phyloP scores from a whole-genome alignment of 2,888 invertebrate genomes.

The Synanthedon andrenaeformis region DNA sequence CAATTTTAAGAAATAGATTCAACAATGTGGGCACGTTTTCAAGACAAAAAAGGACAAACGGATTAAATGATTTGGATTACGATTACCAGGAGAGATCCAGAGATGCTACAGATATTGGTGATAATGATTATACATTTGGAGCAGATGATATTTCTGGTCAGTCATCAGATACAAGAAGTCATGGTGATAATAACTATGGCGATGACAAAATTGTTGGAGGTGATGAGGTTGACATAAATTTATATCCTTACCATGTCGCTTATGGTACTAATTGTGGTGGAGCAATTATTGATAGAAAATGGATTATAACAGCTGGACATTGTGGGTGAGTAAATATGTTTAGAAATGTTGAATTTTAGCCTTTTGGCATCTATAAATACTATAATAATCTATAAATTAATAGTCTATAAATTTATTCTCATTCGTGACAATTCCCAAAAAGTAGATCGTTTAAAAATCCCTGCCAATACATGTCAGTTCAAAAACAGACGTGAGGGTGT shows the following conservation, averaged over 20 bases:
- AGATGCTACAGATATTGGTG: background rate
- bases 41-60: background rate
- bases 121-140: background rate
- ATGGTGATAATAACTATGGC: slow-evolving; percentile 15
- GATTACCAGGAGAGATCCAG: background rate
- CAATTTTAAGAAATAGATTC: background rate
- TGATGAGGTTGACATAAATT: slow-evolving; percentile 43
- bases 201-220: slow-evolving; percentile 59
- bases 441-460: too few species aligned
- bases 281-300: slow-evolving; percentile 47
- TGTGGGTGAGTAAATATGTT: slow-evolving; percentile 43
- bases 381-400: too few species aligned
- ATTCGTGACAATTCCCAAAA: too few species aligned
- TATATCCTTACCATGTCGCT: slow-evolving; percentile 56
- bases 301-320: slow-evolving; percentile 59
- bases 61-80: background rate
- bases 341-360: background rate
- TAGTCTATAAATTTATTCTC: too few species aligned
- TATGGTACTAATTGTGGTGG: slow-evolving; percentile 60
- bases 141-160: background rate
- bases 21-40: background rate
- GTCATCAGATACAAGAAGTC: background rate
- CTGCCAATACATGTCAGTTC: too few species aligned
- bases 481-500: too few species aligned
- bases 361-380: too few species aligned